A percentile compares a stretch with the other conserved stretches of the same genome.
phyloP scores from a whole-genome alignment of 2,888 invertebrate genomes.

The Catocala nupta region DNA sequence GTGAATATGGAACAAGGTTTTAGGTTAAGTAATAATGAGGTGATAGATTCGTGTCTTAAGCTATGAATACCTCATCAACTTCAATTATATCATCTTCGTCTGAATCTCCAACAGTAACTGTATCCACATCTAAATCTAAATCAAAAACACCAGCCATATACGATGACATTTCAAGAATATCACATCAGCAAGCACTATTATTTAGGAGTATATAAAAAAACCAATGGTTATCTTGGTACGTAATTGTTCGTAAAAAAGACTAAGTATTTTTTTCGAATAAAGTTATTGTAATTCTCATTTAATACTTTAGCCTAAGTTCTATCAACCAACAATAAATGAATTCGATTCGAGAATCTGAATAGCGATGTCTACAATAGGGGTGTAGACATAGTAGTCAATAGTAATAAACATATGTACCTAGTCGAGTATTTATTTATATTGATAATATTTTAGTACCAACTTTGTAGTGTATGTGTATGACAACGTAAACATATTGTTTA shows the following conservation, averaged over 20 bases:
- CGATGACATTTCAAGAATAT: slow-evolving; percentile 86
- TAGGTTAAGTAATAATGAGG: slow-evolving; percentile 66
- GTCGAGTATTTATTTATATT: no score
- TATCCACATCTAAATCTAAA: slow-evolving; percentile 93
- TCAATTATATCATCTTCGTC: slow-evolving; percentile 97
- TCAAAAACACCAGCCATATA: slow-evolving; percentile 96
- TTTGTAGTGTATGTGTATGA: no score
- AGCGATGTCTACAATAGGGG: slow-evolving; percentile 4
- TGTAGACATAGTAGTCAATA: no score
- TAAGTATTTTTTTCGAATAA: slow-evolving; percentile 14
- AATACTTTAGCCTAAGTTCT: slow-evolving; percentile 19
- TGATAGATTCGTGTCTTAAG: slow-evolving; percentile 27
- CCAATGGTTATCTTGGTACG: slow-evolving; percentile 18
- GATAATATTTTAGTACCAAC: no score
- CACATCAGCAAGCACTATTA: slow-evolving; percentile 80
- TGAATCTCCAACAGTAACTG: slow-evolving; percentile 90
- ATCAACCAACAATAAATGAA: slow-evolving; percentile 31
- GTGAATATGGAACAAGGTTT: slow-evolving; percentile 89
- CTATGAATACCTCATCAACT: slow-evolving; percentile 92
- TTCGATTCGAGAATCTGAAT: slow-evolving; percentile 25
- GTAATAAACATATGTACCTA: no score
- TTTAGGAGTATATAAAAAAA: slow-evolving; percentile 40
- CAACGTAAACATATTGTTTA: no score
- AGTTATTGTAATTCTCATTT: slow-evolving; percentile 12
- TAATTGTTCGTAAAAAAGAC: slow-evolving; percentile 18